Evolutionary conservation across 2,797 vertebrate species (phyloP), one percentile per base, ranked within the genome.

Genomic region (Benthosema pterotum): DNA sequence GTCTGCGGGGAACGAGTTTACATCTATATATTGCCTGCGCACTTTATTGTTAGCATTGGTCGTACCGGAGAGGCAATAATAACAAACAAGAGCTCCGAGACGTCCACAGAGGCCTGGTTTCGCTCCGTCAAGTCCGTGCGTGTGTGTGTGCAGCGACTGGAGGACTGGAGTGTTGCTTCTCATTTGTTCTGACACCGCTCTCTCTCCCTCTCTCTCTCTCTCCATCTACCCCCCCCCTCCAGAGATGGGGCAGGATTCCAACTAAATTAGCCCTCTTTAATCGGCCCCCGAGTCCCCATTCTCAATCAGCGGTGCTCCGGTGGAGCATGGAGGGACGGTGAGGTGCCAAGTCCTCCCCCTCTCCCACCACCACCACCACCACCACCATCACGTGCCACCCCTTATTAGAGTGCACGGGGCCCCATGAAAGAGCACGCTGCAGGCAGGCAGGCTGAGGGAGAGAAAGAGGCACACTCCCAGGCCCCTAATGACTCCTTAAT

Each of bases 401-500:
- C 70, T 59, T 57, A 84, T 85, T 83, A 87, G 22, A 7, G 47
- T 19, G 5, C 3, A 25, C 19, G 63, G 63, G 62, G 57, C 70
- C 61, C 72, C 42, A 38, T 60, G 71, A 81, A 77, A 38, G 32
- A 38, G 32, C 32, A 38, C 32, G 11, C n/a, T n/a, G n/a, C 32
- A 38, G 28, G 28, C 28, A 32, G 22, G 22, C 22, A 84, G 68
- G 63, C 48, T n/a, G n/a, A n/a, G n/a, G n/a, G n/a, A n/a, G n/a
- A n/a, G 3, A 59, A 2, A 42, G 67, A 82, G 77, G 70, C 83
- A 86, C 79, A 77, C 61, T 57, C 83, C 81, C 78, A 83, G 80
- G 25, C 63, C 75, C 69, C 83, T 90, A 89, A 91, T 89, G 80
- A 85, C 80, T 83, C 80, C 80, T 83, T 90, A 92, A 90, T 85